Evolutionary conservation across 2,797 vertebrate genomes (phyloP).

Genomic region (Nasua narica): DNA sequence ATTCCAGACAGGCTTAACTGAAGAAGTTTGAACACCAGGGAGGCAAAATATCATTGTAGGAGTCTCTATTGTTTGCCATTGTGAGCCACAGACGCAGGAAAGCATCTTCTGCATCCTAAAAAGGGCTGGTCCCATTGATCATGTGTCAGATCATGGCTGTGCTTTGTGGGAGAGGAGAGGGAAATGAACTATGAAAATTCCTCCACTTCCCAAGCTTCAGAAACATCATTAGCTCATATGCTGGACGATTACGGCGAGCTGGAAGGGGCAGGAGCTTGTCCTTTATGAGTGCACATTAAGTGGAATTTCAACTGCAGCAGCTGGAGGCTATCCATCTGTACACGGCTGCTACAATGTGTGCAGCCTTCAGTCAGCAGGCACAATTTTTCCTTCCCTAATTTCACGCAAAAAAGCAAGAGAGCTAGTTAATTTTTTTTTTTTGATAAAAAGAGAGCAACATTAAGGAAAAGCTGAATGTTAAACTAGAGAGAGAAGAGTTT

Average conservation of each 20-base stretch:
- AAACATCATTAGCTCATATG: not conserved
- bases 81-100: constrained; percentile 60
- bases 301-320: not conserved
- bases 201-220: not conserved
- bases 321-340: accelerated
- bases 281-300: not conserved
- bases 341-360: accelerated
- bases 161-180: not conserved
- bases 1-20: constrained; percentile 75
- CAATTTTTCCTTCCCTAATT: not conserved
- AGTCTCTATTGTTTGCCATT: constrained; percentile 71
- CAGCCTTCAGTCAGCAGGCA: not conserved
- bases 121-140: constrained; percentile 36
- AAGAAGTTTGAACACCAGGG: constrained; percentile 65
- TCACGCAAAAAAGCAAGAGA: not conserved
- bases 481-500: not conserved
- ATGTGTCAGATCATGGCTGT: not conserved
- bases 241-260: not conserved
- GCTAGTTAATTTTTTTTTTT: not conserved
- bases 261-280: not conserved
- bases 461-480: not conserved
- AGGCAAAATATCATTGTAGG: constrained; percentile 60
- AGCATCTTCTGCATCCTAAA: constrained; percentile 65
- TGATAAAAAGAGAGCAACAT: not conserved
- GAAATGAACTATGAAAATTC: not conserved